A percentile compares a stretch with the other conserved stretches of the same genome.
Conservation (phyloP, 2,797 vertebrate species). For the Pantherophis alleghaniensis region DNA sequence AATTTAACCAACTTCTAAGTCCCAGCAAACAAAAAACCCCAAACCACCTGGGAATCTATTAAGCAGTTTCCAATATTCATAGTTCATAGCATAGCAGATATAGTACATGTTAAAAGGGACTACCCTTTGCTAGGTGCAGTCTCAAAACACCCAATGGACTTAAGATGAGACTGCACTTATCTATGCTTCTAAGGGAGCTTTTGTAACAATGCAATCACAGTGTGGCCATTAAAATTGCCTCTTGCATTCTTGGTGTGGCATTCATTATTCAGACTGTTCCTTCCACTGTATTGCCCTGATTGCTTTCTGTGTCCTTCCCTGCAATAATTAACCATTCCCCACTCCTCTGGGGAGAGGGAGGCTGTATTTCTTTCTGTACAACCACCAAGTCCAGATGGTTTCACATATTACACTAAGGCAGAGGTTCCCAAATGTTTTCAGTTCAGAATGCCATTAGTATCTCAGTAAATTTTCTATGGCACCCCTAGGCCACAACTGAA, state of each 20-base stretch:
- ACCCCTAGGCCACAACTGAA: not conserved
- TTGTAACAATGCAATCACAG: not conserved
- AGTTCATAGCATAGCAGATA: slow-evolving; percentile 24
- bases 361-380: not conserved
- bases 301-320: not conserved
- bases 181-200: not conserved
- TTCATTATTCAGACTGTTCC: not conserved
- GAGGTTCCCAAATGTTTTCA: not conserved
- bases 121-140: not conserved
- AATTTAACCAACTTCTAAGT: slow-evolving; percentile 21
- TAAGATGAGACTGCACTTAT: slow-evolving; percentile 10
- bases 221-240: not conserved
- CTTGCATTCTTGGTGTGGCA: not conserved
- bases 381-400: not conserved
- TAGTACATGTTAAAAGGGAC: not conserved
- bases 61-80: slow-evolving; percentile 45
- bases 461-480: not conserved
- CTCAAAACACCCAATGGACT: not conserved
- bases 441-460: not conserved
- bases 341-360: not conserved
- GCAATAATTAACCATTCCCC: not conserved
- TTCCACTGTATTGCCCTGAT: not conserved
- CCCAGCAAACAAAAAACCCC: not conserved
- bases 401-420: not conserved
- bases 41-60: slow-evolving; percentile 29